phyloP scores from a whole-genome alignment of 1,140 invertebrate species.

The Drosophila repletoides region DNA sequence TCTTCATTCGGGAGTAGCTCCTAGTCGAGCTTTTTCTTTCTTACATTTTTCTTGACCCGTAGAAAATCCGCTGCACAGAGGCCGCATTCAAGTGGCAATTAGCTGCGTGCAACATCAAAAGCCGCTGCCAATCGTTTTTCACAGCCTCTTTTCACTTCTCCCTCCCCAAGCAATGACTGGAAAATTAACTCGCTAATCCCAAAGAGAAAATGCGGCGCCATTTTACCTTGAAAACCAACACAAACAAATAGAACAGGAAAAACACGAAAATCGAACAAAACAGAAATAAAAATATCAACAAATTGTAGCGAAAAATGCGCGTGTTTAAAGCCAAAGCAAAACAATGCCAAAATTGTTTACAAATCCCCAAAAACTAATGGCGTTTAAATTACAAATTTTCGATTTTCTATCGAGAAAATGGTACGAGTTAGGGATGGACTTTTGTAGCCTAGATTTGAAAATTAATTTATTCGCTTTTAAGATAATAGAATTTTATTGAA shows the following conservation, averaged over 20 bases:
- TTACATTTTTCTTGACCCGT: slow-evolving; percentile 28
- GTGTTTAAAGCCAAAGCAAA: slow-evolving; percentile 34
- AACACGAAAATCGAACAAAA: slow-evolving; percentile 8
- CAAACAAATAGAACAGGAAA: slow-evolving; percentile 7
- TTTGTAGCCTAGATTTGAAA: too few relatives aligned
- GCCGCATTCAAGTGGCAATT: slow-evolving; percentile 62
- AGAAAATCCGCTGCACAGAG: slow-evolving; percentile 11
- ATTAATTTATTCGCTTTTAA: too few relatives aligned
- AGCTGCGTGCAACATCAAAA: slow-evolving; percentile 34
- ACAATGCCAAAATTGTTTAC: slow-evolving; percentile 59
- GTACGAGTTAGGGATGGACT: too few relatives aligned
- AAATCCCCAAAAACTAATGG: slow-evolving; percentile 59
- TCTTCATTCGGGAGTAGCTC: not conserved
- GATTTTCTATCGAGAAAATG: slow-evolving; percentile 30
- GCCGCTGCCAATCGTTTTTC: not conserved
- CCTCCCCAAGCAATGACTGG: not conserved
- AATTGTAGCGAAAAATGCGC: slow-evolving; percentile 16
- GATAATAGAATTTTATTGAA: too few relatives aligned
- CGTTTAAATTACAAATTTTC: slow-evolving; percentile 68
- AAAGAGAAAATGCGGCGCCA: slow-evolving; percentile 25
- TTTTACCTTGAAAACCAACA: slow-evolving; percentile 57
- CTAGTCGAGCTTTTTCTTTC: not conserved
- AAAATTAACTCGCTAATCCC: slow-evolving; percentile 53
- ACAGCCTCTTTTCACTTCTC: not conserved
- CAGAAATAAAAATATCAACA: slow-evolving; percentile 42